These are phyloP conservation scores for Leucoma salicis DNA, from an alignment of 2,888 invertebrate genomes.

Conservation along the genomic window DNA sequence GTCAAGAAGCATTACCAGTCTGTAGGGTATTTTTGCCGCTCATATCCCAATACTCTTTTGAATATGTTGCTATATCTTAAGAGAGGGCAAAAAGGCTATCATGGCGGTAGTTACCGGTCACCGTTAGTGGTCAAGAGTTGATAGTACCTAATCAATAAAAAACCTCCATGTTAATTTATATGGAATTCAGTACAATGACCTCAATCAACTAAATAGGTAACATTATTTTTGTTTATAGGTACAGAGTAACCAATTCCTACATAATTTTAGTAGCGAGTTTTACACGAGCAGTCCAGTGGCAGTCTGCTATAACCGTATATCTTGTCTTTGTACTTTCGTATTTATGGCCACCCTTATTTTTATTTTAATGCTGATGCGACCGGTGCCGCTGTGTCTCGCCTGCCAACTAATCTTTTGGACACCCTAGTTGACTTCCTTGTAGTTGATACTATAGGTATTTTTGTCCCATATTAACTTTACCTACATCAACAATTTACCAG, in stretches of 20 bases:
- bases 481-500: too few species aligned
- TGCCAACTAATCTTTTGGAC: slow-evolving; percentile 59
- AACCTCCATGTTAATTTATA: slow-evolving; percentile 18
- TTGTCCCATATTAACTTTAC: too few species aligned
- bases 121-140: too few species aligned
- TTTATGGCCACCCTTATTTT: slow-evolving; percentile 79
- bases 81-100: too few species aligned
- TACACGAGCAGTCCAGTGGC: slow-evolving; percentile 54
- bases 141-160: too few species aligned
- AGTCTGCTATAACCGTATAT: slow-evolving; percentile 77
- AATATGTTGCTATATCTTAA: too few species aligned
- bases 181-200: slow-evolving; percentile 10
- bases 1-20: too few species aligned
- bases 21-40: too few species aligned
- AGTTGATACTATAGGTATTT: too few species aligned
- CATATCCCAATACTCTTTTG: too few species aligned
- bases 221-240: slow-evolving; percentile 39
- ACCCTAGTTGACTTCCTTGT: slow-evolving; percentile 35
- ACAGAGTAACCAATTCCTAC: slow-evolving; percentile 36
- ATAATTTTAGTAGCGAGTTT: slow-evolving; percentile 38
- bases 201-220: slow-evolving; percentile 33
- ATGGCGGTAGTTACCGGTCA: too few species aligned
- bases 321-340: slow-evolving; percentile 75
- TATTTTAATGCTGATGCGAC: slow-evolving; percentile 81
- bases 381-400: slow-evolving; percentile 75